These are phyloP conservation scores for Microtus oregoni DNA, from an alignment of 2,113 vertebrate genomes.

Conservation along the genomic window DNA sequence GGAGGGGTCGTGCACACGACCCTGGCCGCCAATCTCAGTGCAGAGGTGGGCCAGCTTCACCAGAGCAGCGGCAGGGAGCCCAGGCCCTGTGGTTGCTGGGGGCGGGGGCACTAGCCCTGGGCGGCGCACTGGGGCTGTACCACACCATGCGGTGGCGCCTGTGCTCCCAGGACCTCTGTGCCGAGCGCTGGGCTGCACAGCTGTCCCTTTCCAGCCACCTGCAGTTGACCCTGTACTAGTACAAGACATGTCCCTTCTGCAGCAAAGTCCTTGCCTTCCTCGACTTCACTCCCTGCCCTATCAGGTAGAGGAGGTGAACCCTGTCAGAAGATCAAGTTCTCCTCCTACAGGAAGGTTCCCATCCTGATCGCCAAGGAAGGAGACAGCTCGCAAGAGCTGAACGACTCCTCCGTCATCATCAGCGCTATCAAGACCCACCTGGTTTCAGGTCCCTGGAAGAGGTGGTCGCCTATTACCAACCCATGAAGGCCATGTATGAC, in stretches of 20 bases:
- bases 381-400: constrained; percentile 92
- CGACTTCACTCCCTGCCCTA: constrained; percentile 95
- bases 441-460: constrained; percentile 89
- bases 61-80: too few species aligned
- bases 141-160: too few species aligned
- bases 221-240: constrained; percentile 95
- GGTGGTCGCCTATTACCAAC: constrained; percentile 92
- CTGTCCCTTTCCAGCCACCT: constrained; percentile 75
- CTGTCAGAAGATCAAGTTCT: constrained; percentile 97
- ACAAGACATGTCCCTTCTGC: constrained; percentile 99
- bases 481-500: constrained; percentile 90
- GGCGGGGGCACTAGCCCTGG: too few species aligned
- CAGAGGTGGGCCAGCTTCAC: too few species aligned
- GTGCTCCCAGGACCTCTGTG: too few species aligned
- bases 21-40: too few species aligned
- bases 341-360: constrained; percentile 96
- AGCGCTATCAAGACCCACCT: constrained; percentile 94
- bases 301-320: constrained; percentile 97
- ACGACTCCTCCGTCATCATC: constrained; percentile 96
- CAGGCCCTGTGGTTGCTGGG: too few species aligned
- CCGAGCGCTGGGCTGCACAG: background rate
- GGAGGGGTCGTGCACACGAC: too few species aligned
- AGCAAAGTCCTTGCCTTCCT: constrained; percentile 98
- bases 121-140: too few species aligned
- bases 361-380: constrained; percentile 89